Evolutionary conservation across 2,888 invertebrate species (phyloP).

Genomic region (Frankliniella intonsa): DNA sequence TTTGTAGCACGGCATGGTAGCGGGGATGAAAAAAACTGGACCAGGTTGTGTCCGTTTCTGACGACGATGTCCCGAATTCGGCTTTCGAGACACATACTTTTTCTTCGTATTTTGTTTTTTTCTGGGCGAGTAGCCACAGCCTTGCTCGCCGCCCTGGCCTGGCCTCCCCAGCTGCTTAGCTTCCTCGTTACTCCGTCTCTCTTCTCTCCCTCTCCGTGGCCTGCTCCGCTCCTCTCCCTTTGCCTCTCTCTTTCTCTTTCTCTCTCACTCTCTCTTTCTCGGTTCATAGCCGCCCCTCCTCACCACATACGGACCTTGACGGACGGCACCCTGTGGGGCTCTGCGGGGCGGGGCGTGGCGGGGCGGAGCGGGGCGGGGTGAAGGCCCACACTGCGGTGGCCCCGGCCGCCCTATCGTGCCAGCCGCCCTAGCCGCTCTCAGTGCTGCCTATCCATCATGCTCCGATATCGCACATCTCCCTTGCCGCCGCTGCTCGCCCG

Average conservation of each 20-base stretch:
- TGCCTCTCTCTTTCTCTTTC: neutral
- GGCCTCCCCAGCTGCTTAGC: neutral
- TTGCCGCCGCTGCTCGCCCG: neutral
- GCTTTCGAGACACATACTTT: no score
- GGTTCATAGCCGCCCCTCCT: neutral
- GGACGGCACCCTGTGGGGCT: slow-evolving; percentile 6
- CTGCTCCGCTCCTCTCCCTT: neutral
- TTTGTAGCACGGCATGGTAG: no score
- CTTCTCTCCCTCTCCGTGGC: neutral
- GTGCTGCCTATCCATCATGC: slow-evolving; percentile 16
- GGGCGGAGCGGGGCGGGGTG: no score
- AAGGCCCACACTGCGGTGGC: neutral
- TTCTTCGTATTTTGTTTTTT: no score
- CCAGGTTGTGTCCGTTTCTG: no score
- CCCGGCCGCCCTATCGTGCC: neutral
- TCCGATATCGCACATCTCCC: slow-evolving; percentile 10
- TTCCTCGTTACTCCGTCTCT: neutral
- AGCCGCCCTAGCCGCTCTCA: neutral
- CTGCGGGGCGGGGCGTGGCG: neutral
- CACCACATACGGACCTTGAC: slow-evolving; percentile 19
- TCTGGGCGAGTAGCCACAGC: no score
- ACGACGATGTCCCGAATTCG: no score
- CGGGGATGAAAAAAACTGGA: no score
- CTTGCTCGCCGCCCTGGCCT: no score
- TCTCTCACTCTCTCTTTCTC: neutral